These are phyloP conservation scores for Alca torda DNA, from an alignment of 2,797 vertebrate species.

Conservation along the genomic window DNA sequence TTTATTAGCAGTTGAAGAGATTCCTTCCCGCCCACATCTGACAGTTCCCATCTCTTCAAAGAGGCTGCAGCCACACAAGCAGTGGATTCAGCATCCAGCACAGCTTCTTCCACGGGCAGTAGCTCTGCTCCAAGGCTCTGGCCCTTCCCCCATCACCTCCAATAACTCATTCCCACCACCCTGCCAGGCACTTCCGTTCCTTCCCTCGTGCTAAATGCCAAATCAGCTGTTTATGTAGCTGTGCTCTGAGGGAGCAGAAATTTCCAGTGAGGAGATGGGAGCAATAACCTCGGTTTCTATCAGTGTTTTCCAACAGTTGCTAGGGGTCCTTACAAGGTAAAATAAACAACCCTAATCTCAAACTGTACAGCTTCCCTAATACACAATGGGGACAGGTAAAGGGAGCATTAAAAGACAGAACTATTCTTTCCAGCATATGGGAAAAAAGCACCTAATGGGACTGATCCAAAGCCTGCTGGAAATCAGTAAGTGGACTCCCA, in stretches of 20 bases:
- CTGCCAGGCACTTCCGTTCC: background rate
- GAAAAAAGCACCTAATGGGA: background rate
- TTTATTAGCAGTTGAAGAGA: background rate
- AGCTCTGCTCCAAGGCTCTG: background rate
- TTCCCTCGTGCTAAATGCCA: conserved; percentile 24
- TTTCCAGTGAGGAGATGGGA: conserved; percentile 26
- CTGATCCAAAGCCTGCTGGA: background rate
- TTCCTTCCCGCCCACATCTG: background rate
- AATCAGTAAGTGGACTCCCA: background rate
- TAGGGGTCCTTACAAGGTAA: background rate
- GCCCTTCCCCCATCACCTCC: background rate
- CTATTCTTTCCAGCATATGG: background rate
- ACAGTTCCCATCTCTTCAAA: background rate
- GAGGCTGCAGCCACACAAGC: background rate
- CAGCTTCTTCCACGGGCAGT: background rate
- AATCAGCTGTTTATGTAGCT: conserved; percentile 54
- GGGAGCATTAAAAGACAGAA: background rate
- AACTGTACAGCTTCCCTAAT: background rate
- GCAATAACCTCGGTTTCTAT: conserved; percentile 24
- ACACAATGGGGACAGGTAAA: background rate
- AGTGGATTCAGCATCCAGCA: background rate
- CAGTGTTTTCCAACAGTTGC: background rate
- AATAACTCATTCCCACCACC: conserved; percentile 28
- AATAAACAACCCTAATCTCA: background rate
- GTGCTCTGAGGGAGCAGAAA: conserved; percentile 34